A percentile compares a stretch with the other conserved stretches of the same genome.
Conservation (phyloP, 2,888 invertebrate species). For the Chrysolina haemoptera region DNA sequence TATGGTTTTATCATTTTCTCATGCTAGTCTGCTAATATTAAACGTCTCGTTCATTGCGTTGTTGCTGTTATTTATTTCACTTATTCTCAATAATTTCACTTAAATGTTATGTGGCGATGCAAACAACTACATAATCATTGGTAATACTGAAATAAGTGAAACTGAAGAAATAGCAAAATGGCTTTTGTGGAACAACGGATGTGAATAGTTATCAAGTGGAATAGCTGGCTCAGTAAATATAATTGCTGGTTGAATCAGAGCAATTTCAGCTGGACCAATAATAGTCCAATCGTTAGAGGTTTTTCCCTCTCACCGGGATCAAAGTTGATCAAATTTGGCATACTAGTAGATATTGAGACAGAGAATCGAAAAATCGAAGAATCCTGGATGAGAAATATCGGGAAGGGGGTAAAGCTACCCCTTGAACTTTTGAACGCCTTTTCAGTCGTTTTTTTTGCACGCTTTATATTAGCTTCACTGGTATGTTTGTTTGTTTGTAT, state of each 20-base stretch:
- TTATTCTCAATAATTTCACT: conserved; percentile 15
- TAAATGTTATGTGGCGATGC: conserved; percentile 17
- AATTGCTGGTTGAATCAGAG: background rate
- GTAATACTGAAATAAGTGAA: conserved; percentile 17
- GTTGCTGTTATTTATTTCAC: conserved; percentile 16
- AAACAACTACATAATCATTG: conserved; percentile 5
- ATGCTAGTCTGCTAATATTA: background rate
- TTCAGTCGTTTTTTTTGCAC: too few species aligned
- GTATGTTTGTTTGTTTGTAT: too few species aligned
- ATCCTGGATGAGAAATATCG: too few species aligned
- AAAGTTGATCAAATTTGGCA: too few species aligned
- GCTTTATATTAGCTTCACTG: too few species aligned
- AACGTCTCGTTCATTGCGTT: conserved; percentile 20
- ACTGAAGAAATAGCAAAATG: conserved; percentile 3
- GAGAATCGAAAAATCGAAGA: too few species aligned
- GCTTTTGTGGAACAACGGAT: background rate
- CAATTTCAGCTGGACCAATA: background rate
- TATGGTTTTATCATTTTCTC: conserved; percentile 12
- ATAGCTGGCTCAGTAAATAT: background rate
- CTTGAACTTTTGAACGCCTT: too few species aligned
- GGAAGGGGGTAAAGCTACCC: too few species aligned
- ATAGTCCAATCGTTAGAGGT: too few species aligned
- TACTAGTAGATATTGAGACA: too few species aligned
- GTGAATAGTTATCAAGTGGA: background rate
- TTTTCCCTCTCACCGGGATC: too few species aligned